Evolutionary conservation across 1,140 invertebrate species (phyloP), one percentile per base, ranked within the genome.

Genomic region (Sipha flava): DNA sequence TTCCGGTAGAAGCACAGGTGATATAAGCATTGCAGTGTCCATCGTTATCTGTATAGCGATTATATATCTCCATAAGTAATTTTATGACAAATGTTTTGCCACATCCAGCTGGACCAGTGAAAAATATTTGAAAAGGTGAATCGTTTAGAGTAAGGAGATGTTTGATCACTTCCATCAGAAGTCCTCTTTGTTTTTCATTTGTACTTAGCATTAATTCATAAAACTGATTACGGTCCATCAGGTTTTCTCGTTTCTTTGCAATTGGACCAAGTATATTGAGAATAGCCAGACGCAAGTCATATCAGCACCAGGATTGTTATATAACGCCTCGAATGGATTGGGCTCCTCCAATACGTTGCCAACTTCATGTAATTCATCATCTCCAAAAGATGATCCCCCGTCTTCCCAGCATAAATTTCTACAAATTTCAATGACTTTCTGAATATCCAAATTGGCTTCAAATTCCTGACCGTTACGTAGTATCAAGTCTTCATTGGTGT

Each of bases 1-100:
- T 85, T 4, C 84, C 84, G n/a, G 84, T 85, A 16, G 83, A 84
- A 64, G 85, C 85, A 81, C 84, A 84, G 2, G 47, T n/a, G 26
- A 85, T 31, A 12, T 72, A 45, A 54, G 57, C 4, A 37, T 21
- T 80, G n/a, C 49, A 52, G 18, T 70, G 29, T 3, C 59, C 59
- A 7, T 64, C 59, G 9, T 12, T 64, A 64, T 64, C 18, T n/a
- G n/a, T 26, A 37, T 6, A 64, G 5, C 59, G 10, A 64, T 64
- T 64, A 29, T 64, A 37, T 5, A 64, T 64, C 21, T 64, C 59
- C 59, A 64, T 64, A 5, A 64, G 3, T 0, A 64, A 9, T 64
- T 29, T 59, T 23, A 77, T 77, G 14, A 59, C 47, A 21, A 49
- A 52, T n/a, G 45, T 77, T 52, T 77, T 77, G 6, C 73, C 45